Base-by-base conservation (phyloP, 2,797 vertebrate species). In the Bufotes viridis region DNA sequence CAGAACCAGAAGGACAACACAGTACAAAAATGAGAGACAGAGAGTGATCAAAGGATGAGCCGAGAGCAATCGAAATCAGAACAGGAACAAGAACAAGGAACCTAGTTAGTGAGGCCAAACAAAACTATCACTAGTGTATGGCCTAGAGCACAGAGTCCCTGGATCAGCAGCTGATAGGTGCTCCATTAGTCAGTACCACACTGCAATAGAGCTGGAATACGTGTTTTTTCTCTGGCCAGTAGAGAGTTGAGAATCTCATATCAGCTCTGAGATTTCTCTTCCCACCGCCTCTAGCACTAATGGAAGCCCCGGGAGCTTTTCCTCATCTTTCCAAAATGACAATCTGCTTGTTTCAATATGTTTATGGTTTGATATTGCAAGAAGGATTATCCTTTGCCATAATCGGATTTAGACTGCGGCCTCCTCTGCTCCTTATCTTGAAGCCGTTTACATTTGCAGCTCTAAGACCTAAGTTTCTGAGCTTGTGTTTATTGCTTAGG, bases 391-490 rank as follows among this genome's bases (percentile, higher is more conserved):
- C 79, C 60, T 63, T 63, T 7, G 29, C 20, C 34, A 14, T 53
- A 78, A 78, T 78, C 74, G 74, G 74, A 42, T 76, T 61, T 51
- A 57, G 22, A 15, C 83, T 20, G 60, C 7, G 17, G 29, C 69
- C 74, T 24, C 22, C 57, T 24, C 70, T 72, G 18, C 22, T 61
- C 11, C 72, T 61, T 76, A 85, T 55, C 1, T 85, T 42, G 18
- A 63, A 76, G 72, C 24, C 81, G 10, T 8, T 75, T 49, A 6
- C 29, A 61, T 63, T 81, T 80, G 15, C 74, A 51, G 74, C 78
- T 78, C n/a, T 55, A 24, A 26, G 12, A 57, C 49, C 53, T 42
- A n/a, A 29, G 20, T 60, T 74, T 74, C 69, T 29, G 22, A 24
- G 18, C 24, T 60, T 5, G 22, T 34, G 82, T 84, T 84, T 84